Conservation (phyloP, 2,888 invertebrate genomes). For the Campoletis raptor region DNA sequence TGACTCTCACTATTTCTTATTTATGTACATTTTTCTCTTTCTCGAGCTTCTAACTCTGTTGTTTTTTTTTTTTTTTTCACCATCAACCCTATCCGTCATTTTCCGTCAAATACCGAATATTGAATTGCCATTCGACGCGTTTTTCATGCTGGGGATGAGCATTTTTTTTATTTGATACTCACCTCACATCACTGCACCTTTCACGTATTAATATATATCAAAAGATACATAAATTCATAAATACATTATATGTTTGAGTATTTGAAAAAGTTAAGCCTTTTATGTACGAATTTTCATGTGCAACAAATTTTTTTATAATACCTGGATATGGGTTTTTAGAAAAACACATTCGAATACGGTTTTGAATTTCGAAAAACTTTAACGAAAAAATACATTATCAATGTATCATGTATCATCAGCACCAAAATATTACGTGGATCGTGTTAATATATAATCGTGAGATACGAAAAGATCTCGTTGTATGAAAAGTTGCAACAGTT, state of each 20-base stretch:
- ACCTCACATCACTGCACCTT: background rate
- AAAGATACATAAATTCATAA: background rate
- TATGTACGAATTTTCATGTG: no score
- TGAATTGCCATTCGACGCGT: background rate
- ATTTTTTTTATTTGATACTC: background rate
- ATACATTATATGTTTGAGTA: background rate
- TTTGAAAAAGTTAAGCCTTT: background rate
- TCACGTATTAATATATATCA: background rate
- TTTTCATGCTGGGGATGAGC: background rate
- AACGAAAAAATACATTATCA: no score
- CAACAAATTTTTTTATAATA: no score
- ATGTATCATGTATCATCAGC: no score
- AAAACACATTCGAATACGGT: no score
- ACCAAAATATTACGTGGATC: background rate
- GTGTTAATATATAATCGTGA: background rate
- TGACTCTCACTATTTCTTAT: constrained; percentile 43
- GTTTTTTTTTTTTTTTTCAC: constrained; percentile 14
- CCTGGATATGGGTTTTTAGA: no score
- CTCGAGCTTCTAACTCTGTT: constrained; percentile 50
- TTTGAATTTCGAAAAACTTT: no score
- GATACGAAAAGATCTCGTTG: no score
- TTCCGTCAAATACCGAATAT: constrained; percentile 48
- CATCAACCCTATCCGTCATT: constrained; percentile 5
- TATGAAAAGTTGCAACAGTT: background rate
- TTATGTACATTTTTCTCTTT: constrained; percentile 41